Percentiles rank a stretch among this genome's conserved stretches.
phyloP scores from a whole-genome alignment of 2,888 invertebrate species.

The Thelaira solivaga region DNA sequence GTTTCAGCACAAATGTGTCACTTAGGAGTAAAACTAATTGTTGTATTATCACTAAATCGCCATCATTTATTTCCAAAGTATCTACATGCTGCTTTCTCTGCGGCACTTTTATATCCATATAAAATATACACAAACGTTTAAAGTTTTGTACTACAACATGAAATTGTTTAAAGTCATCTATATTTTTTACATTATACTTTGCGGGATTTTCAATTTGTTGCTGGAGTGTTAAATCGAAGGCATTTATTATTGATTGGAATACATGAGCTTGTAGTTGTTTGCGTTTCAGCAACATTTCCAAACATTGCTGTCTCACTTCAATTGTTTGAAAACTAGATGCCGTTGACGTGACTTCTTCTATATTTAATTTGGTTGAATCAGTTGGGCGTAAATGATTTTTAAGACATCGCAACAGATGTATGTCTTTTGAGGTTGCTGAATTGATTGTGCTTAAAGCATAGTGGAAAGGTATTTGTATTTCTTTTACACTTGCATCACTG shows the following conservation, averaged over 20 bases:
- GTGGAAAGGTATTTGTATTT: slow-evolving; percentile 92
- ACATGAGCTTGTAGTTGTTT: slow-evolving; percentile 82
- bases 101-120: slow-evolving; percentile 70
- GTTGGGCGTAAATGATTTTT: slow-evolving; percentile 81
- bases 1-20: slow-evolving; percentile 44
- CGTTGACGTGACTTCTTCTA: slow-evolving; percentile 69
- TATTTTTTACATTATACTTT: slow-evolving; percentile 58
- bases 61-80: slow-evolving; percentile 68
- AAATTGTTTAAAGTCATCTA: slow-evolving; percentile 70
- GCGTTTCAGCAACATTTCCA: slow-evolving; percentile 84
- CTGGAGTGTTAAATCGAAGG: slow-evolving; percentile 65
- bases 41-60: slow-evolving; percentile 81
- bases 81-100: slow-evolving; percentile 64
- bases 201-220: slow-evolving; percentile 66
- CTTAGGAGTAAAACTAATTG: slow-evolving; percentile 80
- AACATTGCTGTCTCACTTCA: slow-evolving; percentile 84
- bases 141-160: slow-evolving; percentile 68
- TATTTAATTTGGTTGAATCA: slow-evolving; percentile 76
- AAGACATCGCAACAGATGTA: slow-evolving; percentile 89
- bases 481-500: slow-evolving; percentile 86
- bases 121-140: slow-evolving; percentile 72
- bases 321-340: slow-evolving; percentile 83
- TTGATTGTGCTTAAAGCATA: slow-evolving; percentile 92
- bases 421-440: slow-evolving; percentile 90
- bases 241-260: slow-evolving; percentile 78